Evolutionary conservation across 2,113 vertebrate genomes (phyloP).

Genomic region (Hemiscyllium ocellatum): DNA sequence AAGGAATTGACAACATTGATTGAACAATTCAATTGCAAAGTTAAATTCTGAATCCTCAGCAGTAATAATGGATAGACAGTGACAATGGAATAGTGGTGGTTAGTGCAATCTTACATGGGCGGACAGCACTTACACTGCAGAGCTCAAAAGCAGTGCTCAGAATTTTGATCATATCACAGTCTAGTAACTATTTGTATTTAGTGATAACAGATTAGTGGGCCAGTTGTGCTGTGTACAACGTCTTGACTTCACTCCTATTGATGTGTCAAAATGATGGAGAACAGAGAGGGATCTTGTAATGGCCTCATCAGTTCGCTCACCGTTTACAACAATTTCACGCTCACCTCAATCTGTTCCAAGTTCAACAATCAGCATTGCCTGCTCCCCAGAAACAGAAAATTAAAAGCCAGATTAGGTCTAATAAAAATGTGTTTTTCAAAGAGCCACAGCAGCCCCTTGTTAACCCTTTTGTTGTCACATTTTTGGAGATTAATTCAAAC

Average conservation of each 20-base stretch:
- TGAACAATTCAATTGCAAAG: constrained; percentile 28
- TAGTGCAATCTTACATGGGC: constrained; percentile 27
- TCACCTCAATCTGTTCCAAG: constrained; percentile 33
- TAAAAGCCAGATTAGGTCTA: constrained; percentile 20
- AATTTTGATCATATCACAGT: constrained; percentile 36
- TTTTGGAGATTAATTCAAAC: neutral
- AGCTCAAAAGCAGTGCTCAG: neutral
- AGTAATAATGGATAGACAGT: constrained; percentile 32
- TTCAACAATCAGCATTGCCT: constrained; percentile 28
- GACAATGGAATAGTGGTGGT: neutral
- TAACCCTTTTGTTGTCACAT: constrained; percentile 15
- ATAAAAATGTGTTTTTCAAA: constrained; percentile 1
- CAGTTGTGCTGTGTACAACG: constrained; percentile 11
- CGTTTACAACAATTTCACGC: constrained; percentile 34
- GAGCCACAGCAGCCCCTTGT: neutral
- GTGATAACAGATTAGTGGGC: constrained; percentile 35
- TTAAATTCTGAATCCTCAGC: constrained; percentile 2
- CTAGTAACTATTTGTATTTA: constrained; percentile 35
- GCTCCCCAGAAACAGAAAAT: constrained; percentile 17
- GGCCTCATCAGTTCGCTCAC: constrained; percentile 36
- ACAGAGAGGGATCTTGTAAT: constrained; percentile 31
- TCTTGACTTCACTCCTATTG: constrained; percentile 36
- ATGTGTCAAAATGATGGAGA: constrained; percentile 37
- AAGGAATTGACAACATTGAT: constrained; percentile 32
- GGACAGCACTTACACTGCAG: constrained; percentile 30